Conservation (phyloP, 2,113 vertebrate genomes). For the Prionailurus bengalensis region DNA sequence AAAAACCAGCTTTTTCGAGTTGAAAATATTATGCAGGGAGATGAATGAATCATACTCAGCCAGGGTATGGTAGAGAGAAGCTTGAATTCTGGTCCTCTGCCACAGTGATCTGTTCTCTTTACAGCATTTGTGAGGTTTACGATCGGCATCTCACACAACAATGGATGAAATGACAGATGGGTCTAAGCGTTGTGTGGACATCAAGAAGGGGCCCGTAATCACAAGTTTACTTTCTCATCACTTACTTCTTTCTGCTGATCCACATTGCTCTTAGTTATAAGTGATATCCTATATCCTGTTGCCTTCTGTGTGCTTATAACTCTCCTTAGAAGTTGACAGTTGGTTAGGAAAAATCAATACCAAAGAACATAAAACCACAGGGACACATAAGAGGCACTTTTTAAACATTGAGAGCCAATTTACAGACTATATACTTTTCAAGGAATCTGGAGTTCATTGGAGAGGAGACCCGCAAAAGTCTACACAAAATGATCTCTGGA, state of each 20-base stretch:
- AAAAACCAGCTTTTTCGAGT: conserved; percentile 14
- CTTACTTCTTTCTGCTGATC: neutral
- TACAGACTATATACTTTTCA: neutral
- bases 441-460: neutral
- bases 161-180: neutral
- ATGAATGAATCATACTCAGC: neutral
- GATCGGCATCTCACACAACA: neutral
- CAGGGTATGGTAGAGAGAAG: neutral
- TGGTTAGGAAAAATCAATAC: neutral
- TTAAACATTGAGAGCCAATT: neutral
- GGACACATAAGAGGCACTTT: neutral
- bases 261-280: neutral
- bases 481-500: neutral
- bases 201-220: neutral
- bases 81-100: neutral
- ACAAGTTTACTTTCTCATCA: neutral
- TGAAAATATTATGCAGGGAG: neutral
- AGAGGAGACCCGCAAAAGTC: neutral
- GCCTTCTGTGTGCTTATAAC: neutral
- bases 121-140: neutral
- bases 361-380: neutral
- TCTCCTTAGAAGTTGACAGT: neutral
- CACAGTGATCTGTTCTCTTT: neutral
- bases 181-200: neutral
- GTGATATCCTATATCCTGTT: neutral